Conservation (phyloP, 2,797 vertebrate species). For the Pseudochromis fuscus region DNA sequence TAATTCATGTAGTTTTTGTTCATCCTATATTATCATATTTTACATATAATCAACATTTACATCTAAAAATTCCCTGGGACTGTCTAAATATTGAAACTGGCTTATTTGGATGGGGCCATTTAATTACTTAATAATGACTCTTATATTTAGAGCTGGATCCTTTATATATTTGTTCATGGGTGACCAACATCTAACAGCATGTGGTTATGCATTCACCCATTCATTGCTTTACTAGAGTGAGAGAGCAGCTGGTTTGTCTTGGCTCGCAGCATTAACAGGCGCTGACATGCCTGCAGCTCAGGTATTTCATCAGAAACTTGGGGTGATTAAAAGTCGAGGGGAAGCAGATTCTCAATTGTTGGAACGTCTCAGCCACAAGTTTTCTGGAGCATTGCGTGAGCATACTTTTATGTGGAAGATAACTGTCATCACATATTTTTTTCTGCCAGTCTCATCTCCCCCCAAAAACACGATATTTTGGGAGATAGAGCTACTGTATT, state of each 20-base stretch:
- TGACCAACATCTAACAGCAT: background rate
- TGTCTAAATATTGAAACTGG: too few relatives aligned
- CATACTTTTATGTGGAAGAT: constrained; percentile 71
- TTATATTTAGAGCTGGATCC: too few relatives aligned
- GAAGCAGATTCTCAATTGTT: constrained; percentile 65
- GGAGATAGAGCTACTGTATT: constrained; percentile 73
- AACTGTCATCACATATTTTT: constrained; percentile 70
- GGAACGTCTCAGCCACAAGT: constrained; percentile 65
- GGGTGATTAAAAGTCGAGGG: constrained; percentile 70
- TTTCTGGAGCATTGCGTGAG: constrained; percentile 66
- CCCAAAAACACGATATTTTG: constrained; percentile 66
- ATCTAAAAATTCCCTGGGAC: too few relatives aligned
- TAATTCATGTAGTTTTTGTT: too few relatives aligned
- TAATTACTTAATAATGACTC: too few relatives aligned
- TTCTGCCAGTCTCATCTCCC: constrained; percentile 61
- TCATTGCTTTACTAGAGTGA: constrained; percentile 6
- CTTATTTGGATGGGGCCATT: too few relatives aligned
- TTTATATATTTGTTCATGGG: background rate
- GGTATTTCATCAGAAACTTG: constrained; percentile 72
- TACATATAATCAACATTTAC: too few relatives aligned
- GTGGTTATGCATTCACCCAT: constrained; percentile 18
- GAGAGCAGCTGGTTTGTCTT: constrained; percentile 50
- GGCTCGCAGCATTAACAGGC: constrained; percentile 51
- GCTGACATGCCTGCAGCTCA: constrained; percentile 49
- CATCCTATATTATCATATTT: too few relatives aligned